Percentiles rank a stretch among this genome's conserved stretches.
These are phyloP conservation scores for Leucozona laternaria DNA, from an alignment of 2,888 invertebrate species.

Conservation along the genomic window DNA sequence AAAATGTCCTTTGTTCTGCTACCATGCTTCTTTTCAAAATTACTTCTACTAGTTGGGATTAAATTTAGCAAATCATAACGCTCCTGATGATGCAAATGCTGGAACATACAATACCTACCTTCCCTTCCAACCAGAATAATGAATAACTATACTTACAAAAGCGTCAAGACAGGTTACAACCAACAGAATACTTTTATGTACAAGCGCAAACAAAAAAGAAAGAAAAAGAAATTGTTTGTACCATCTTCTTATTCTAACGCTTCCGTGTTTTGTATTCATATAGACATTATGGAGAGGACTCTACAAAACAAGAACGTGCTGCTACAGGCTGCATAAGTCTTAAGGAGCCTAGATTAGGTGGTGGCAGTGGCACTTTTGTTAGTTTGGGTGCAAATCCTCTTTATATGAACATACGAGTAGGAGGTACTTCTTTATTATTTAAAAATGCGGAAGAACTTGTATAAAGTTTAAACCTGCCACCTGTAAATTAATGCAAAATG, in stretches of 20 bases:
- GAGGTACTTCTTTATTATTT: conserved; percentile 30
- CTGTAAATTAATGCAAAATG: conserved; percentile 39
- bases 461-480: conserved; percentile 17
- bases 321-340: conserved; percentile 41
- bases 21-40: conserved; percentile 19
- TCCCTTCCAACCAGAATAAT: background rate
- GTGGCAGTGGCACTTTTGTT: conserved; percentile 19
- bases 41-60: conserved; percentile 58
- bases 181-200: too few relatives aligned
- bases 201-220: background rate
- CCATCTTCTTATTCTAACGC: conserved; percentile 14
- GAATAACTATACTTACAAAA: background rate
- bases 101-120: background rate
- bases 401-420: too few relatives aligned
- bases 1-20: conserved; percentile 27
- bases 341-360: conserved; percentile 38
- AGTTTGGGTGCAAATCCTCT: conserved; percentile 28
- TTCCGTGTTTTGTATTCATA: conserved; percentile 47
- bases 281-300: conserved; percentile 38
- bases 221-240: conserved; percentile 4
- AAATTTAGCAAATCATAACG: conserved; percentile 56
- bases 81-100: conserved; percentile 26
- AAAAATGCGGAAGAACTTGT: conserved; percentile 47
- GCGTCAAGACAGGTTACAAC: background rate
- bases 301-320: conserved; percentile 44